Evolutionary conservation across 2,113 vertebrate genomes (phyloP).

Genomic region (Triplophysa tibetana): DNA sequence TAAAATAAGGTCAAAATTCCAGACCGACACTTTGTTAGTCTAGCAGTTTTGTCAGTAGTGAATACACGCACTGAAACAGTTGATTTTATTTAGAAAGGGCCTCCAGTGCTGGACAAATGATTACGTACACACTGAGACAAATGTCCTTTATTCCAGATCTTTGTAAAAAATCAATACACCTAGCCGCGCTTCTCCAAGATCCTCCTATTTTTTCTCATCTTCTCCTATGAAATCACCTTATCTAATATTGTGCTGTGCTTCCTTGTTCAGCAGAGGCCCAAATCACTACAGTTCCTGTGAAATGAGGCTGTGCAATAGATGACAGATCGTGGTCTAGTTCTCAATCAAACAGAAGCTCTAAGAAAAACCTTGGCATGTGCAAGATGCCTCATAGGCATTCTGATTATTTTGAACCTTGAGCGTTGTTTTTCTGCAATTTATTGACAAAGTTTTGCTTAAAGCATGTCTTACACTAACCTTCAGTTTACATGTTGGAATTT

Average conservation of each 20-base stretch:
- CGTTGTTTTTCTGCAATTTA: conserved; percentile 17
- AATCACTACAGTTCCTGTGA: conserved; percentile 39
- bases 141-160: conserved; percentile 21
- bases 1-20: background rate
- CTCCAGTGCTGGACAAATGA: conserved; percentile 9
- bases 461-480: background rate
- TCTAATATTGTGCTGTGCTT: background rate
- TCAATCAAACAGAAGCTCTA: conserved; percentile 29
- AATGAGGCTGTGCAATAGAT: conserved; percentile 38
- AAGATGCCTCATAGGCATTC: conserved; percentile 9
- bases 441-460: background rate
- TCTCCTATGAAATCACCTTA: conserved; percentile 39
- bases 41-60: no score
- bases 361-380: conserved; percentile 17
- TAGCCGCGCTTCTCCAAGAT: conserved; percentile 10
- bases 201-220: conserved; percentile 55
- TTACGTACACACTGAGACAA: conserved; percentile 20
- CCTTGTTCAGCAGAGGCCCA: conserved; percentile 34
- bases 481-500: no score
- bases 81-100: background rate
- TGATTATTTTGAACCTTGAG: conserved; percentile 25
- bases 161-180: conserved; percentile 34
- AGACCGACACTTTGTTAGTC: no score
- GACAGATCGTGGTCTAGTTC: conserved; percentile 34
- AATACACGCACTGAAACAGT: background rate